Evolutionary conservation across 2,113 vertebrate genomes (phyloP).

Genomic region (Solenodon paradoxus): DNA sequence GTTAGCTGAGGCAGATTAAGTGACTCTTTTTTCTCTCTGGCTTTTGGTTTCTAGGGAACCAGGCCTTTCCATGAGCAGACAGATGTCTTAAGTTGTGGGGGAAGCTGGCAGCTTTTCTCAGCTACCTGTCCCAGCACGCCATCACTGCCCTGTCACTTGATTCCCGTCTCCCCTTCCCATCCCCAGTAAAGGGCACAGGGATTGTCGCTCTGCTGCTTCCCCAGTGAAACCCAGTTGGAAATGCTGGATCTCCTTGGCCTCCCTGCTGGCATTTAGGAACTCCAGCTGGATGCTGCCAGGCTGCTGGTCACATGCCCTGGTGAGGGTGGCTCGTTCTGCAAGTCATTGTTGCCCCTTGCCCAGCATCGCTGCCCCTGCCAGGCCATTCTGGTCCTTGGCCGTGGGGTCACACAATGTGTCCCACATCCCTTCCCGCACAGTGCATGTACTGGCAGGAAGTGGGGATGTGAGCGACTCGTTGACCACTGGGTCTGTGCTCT

Average conservation of each 20-base stretch:
- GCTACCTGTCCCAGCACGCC: not conserved
- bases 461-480: not conserved
- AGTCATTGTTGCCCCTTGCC: not conserved
- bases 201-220: not conserved
- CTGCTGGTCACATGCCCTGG: not conserved
- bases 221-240: not conserved
- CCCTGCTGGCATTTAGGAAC: not conserved
- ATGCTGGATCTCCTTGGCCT: not conserved
- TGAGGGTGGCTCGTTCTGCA: not conserved
- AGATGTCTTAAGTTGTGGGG: not conserved
- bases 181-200: not conserved
- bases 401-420: not conserved
- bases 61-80: not conserved
- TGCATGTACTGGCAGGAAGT: not conserved
- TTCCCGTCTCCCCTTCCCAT: not conserved
- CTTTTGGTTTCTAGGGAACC: slow-evolving; percentile 19
- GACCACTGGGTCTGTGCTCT: not conserved
- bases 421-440: not conserved
- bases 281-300: not conserved
- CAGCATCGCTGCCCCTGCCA: not conserved
- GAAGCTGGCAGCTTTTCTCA: not conserved
- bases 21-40: slow-evolving; percentile 56
- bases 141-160: not conserved
- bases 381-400: slow-evolving; percentile 2
- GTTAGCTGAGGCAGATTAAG: not conserved